These are phyloP conservation scores for Stenodera caucasica DNA, from an alignment of 2,888 invertebrate species.

Conservation along the genomic window DNA sequence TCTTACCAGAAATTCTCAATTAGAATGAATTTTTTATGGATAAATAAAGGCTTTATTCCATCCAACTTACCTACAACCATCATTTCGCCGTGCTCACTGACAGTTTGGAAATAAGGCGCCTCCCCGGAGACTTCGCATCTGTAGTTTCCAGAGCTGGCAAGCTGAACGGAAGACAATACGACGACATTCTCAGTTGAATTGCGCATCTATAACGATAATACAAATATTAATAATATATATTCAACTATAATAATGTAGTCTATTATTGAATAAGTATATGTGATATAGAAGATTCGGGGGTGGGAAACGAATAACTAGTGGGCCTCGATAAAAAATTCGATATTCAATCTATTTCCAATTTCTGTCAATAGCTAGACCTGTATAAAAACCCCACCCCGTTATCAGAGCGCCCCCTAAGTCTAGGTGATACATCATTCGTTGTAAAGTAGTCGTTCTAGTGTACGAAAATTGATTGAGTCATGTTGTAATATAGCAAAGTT, in stretches of 20 bases:
- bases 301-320: neutral
- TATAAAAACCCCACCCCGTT: neutral
- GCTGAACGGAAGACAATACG: slow-evolving; percentile 65
- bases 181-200: slow-evolving; percentile 70
- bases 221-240: no score
- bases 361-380: slow-evolving; percentile 50
- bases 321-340: slow-evolving; percentile 48
- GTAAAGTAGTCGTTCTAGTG: slow-evolving; percentile 42
- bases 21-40: neutral
- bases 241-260: no score
- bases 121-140: slow-evolving; percentile 73
- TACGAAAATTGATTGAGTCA: slow-evolving; percentile 51
- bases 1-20: neutral
- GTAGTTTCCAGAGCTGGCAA: slow-evolving; percentile 66
- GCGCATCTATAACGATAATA: no score
- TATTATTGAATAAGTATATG: no score
- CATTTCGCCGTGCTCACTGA: slow-evolving; percentile 68
- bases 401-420: slow-evolving; percentile 43
- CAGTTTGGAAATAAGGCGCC: slow-evolving; percentile 71
- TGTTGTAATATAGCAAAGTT: slow-evolving; percentile 46
- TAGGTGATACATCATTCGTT: slow-evolving; percentile 52
- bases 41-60: neutral
- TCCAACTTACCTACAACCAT: slow-evolving; percentile 67
- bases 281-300: no score
- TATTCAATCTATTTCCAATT: slow-evolving; percentile 55